Base-by-base conservation (phyloP, 2,888 invertebrate species). In the Chironomus tentans region DNA sequence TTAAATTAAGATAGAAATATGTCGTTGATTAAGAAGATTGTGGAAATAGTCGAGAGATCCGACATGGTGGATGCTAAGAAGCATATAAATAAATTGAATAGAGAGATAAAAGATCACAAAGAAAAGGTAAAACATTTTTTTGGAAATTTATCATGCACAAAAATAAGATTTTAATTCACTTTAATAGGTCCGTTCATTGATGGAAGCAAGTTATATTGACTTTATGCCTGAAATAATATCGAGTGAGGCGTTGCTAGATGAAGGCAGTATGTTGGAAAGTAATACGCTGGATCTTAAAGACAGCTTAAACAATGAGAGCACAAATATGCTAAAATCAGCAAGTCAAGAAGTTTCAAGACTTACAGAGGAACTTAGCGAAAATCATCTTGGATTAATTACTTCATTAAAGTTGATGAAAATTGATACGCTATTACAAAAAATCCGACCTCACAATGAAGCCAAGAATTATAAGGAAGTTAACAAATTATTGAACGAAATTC, bases 261-360 rank as follows among this genome's bases (percentile, higher is more conserved):
- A 84, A 61, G 81, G 82, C 0, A 80, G 80, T 22, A 77, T 80
- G 0, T 76, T 84, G 1, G 78, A 81, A 28, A 79, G 79, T 2
- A 83, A 84, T 76, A 80, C 82, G 0, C 79, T 80, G 24, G 78
- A 82, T 28, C 77, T 84, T 10, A 77, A 83, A 0, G 79, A 81
- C 15, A 80, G 79, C n/a, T 79, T 92, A 77, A 88, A 91, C 79
- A 85, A 87, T 70, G 85, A 87, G 77, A 88, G 88, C 0, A 87
- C 88, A 81, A 85, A 86, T 22, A 88, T 90, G 78, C 84, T 92
- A 61, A 82, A 85, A 2, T 86, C 88, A 76, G 88, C 89, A 0
- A 87, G 87, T 72, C 86, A 87, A 70, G 89, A 89, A 80, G 83
- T 92, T 78, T 85, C 88, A 61, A 84, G 84, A 77, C 83, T 90